Base-by-base conservation (phyloP, 2,888 invertebrate species). In the Cepaea hortensis region DNA sequence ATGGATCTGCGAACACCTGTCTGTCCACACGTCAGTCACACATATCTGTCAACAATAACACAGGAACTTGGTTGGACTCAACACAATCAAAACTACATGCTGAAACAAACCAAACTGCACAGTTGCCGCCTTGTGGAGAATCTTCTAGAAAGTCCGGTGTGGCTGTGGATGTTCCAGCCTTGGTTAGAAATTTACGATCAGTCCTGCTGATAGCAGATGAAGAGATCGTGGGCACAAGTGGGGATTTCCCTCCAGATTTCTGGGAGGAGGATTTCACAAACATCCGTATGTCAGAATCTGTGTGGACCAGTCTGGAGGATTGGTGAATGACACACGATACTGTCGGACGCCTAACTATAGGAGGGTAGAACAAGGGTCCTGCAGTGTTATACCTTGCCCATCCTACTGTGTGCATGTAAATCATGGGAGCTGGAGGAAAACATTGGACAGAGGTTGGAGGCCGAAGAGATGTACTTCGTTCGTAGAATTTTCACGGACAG, bases 251-350 rank as follows among this genome's bases (percentile, higher is more conserved):
- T 35, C 15, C 20, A 13, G 75, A 18, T 1, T 83, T 83, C 46
- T 83, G 83, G 83, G 75, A 73, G 4, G 83, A 83, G 23, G 72
- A 75, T 61, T 83, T 83, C 46, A 55, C 73, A 4, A 55, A 61
- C 7, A 75, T 83, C 61, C 23, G 48, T 7, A 73, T 83, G 73
- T 83, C 83, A 9, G 9, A 83, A 11, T 61, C 75, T 3, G 73
- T 83, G 7, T 83, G 83, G 83, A 75, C 23, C 7, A 62, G 20
- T 62, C 20, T 83, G 18, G 62, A 73, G 35, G 15, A 4, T 35
- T 83, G 83, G 83, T 73, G 73, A 72, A 20, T 3, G 65, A 35
- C 35, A 35, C 35, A 1, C 1, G 35, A 35, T 15, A 65, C 2
- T 65, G 18, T 65, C 13, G 65, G 18, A 65, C 65, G 35, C 35